These are phyloP conservation scores for Polyodon spathula DNA, from an alignment of 2,113 vertebrate species.

Conservation along the genomic window DNA sequence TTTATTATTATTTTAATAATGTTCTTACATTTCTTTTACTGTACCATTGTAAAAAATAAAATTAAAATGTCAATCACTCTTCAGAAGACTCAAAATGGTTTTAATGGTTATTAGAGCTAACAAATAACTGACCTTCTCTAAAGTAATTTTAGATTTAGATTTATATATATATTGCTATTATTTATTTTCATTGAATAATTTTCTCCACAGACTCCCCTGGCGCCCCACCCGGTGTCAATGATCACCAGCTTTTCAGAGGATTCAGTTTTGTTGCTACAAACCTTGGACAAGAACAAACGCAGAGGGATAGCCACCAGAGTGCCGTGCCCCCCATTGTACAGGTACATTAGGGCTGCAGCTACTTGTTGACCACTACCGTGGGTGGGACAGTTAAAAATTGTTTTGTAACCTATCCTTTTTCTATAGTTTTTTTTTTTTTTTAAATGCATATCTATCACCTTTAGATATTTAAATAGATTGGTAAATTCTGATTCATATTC, in stretches of 20 bases:
- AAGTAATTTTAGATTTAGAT: constrained; percentile 9
- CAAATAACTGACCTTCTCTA: constrained; percentile 2
- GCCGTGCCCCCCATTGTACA: constrained; percentile 78
- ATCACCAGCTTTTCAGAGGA: constrained; percentile 86
- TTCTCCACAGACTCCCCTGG: constrained; percentile 78
- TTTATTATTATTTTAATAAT: too few relatives aligned
- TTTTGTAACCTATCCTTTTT: not conserved
- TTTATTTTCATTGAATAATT: constrained; percentile 6
- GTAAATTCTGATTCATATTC: not conserved
- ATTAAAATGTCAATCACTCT: too few relatives aligned
- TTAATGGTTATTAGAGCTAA: too few relatives aligned
- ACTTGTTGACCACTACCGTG: too few relatives aligned
- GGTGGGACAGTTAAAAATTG: too few relatives aligned
- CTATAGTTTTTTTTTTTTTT: not conserved
- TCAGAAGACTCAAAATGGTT: too few relatives aligned
- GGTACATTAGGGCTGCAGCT: constrained; percentile 43
- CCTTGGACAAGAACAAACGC: constrained; percentile 67
- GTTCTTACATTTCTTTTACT: too few relatives aligned
- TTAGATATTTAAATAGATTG: not conserved
- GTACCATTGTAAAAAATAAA: too few relatives aligned
- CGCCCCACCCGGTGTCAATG: constrained; percentile 85
- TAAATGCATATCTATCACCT: not conserved
- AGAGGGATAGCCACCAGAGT: constrained; percentile 49
- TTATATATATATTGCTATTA: constrained; percentile 11
- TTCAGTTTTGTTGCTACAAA: constrained; percentile 89